Evolutionary conservation across 2,888 invertebrate species (phyloP).

Genomic region (Nomada flava): DNA sequence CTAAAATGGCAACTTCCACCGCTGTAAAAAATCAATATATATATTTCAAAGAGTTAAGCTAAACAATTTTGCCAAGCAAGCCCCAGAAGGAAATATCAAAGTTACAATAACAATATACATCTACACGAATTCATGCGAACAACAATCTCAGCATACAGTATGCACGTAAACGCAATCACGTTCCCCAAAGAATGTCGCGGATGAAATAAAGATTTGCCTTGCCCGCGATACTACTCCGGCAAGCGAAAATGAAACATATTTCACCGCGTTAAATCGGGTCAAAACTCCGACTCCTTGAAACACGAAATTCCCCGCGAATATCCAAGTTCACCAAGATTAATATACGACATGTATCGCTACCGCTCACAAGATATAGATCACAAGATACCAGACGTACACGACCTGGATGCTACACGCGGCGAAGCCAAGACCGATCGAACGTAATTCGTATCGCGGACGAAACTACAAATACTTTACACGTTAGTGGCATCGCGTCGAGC

Average conservation of each 20-base stretch:
- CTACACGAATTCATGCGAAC: too few relatives aligned
- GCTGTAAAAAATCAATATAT: neutral
- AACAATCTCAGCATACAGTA: neutral
- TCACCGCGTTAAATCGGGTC: neutral
- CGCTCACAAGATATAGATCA: neutral
- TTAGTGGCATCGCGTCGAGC: conserved; percentile 59
- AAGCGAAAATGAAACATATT: neutral
- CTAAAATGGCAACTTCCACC: neutral
- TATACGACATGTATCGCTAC: neutral
- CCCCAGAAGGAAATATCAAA: too few relatives aligned
- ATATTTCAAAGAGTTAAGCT: neutral
- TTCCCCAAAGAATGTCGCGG: neutral
- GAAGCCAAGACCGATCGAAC: conserved; percentile 12
- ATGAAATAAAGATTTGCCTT: neutral
- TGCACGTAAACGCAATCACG: neutral
- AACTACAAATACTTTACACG: conserved; percentile 62
- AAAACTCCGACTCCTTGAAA: neutral
- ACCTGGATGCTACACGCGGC: conserved; percentile 5
- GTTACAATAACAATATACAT: too few relatives aligned
- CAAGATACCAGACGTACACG: neutral
- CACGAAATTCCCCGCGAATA: neutral
- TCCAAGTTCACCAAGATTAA: neutral
- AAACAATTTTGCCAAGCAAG: too few relatives aligned
- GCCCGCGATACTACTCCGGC: too few relatives aligned
- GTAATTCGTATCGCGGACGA: conserved; percentile 51